These are phyloP conservation scores for Erythrocebus patas DNA, from an alignment of 2,113 vertebrate species.

Conservation along the genomic window DNA sequence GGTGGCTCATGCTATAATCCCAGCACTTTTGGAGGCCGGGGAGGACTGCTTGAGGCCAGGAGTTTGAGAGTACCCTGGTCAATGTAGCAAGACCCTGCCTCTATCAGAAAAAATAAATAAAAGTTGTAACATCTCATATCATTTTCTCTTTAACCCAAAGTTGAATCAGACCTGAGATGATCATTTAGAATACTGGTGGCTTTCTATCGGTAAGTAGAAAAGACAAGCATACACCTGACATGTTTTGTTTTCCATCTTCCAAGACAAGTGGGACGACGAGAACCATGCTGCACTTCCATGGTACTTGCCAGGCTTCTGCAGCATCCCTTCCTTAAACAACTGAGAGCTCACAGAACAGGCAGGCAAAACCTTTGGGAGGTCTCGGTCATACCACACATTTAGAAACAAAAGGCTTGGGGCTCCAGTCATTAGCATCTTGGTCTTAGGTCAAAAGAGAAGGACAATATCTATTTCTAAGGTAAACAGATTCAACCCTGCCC, in stretches of 20 bases:
- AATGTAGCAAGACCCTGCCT: too few relatives aligned
- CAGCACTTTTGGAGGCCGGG: too few relatives aligned
- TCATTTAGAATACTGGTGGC: background rate
- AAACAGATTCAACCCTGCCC: background rate
- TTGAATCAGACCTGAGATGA: background rate
- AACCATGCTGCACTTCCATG: background rate
- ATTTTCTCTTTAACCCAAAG: background rate
- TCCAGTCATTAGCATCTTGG: background rate
- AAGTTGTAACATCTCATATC: background rate
- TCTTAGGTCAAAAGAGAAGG: background rate
- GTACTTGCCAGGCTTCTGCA: background rate
- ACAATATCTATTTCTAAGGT: background rate
- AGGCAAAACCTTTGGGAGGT: background rate
- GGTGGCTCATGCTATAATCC: too few relatives aligned
- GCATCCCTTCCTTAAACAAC: background rate
- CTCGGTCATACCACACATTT: background rate
- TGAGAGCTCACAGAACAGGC: background rate
- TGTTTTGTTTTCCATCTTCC: background rate
- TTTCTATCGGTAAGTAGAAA: background rate
- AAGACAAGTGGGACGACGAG: background rate
- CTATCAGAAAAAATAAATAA: too few relatives aligned
- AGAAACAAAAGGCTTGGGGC: background rate
- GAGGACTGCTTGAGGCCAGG: too few relatives aligned
- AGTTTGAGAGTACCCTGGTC: too few relatives aligned
- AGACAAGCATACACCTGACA: background rate